Percentiles rank a stretch among this genome's conserved stretches.
Evolutionary conservation across 2,888 invertebrate genomes (phyloP).

Genomic region (Tetrapedia diversipes): DNA sequence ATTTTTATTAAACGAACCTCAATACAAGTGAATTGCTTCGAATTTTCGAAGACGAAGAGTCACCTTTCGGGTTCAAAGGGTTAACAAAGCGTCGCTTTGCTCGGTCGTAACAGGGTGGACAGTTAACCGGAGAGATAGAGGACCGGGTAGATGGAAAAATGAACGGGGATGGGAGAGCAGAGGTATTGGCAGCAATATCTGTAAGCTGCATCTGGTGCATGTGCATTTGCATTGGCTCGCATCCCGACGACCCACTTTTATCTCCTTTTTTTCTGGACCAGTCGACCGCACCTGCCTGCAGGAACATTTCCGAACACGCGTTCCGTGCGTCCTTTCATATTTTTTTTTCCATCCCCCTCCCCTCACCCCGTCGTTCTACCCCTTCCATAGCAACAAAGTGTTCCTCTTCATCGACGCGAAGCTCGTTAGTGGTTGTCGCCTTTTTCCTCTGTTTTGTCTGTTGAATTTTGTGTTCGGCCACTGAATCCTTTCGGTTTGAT

Average conservation of each 20-base stretch:
- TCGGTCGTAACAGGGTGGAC: too few relatives aligned
- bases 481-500: too few relatives aligned
- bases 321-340: conserved; percentile 29
- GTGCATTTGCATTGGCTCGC: conserved; percentile 55
- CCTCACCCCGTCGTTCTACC: too few relatives aligned
- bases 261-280: conserved; percentile 54
- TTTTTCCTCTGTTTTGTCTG: not conserved
- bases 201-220: conserved; percentile 43
- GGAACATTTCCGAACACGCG: conserved; percentile 51
- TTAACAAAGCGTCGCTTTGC: too few relatives aligned
- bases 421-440: conserved; percentile 11
- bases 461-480: not conserved
- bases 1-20: too few relatives aligned
- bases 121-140: too few relatives aligned
- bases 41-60: too few relatives aligned
- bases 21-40: too few relatives aligned
- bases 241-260: conserved; percentile 48
- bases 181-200: conserved; percentile 44
- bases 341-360: conserved; percentile 1
- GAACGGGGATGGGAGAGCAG: not conserved
- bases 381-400: not conserved
- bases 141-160: not conserved
- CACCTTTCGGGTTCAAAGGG: too few relatives aligned
- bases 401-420: conserved; percentile 22
- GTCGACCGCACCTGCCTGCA: conserved; percentile 53